Evolutionary conservation across 2,888 invertebrate species (phyloP).

Genomic region (Chesias legatella): DNA sequence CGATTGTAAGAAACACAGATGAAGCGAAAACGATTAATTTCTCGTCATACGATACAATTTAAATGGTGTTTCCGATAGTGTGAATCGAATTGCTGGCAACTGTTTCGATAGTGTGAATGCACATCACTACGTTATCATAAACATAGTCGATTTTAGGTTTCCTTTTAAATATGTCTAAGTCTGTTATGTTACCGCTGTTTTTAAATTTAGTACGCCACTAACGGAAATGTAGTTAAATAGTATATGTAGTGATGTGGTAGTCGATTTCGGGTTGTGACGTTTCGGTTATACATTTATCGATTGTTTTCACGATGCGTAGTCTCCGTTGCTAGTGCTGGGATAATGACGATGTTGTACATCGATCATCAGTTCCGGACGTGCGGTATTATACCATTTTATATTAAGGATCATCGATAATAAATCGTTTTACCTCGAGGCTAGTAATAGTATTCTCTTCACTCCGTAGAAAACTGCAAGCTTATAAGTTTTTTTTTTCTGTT

Average conservation of each 20-base stretch:
- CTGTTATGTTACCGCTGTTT: no score
- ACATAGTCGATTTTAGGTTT: slow-evolving; percentile 5
- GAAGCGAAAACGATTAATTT: slow-evolving; percentile 23
- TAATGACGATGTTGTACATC: slow-evolving; percentile 14
- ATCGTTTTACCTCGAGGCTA: slow-evolving; percentile 56
- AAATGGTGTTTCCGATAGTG: slow-evolving; percentile 32
- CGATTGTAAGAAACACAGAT: slow-evolving; percentile 12
- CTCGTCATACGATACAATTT: slow-evolving; percentile 18
- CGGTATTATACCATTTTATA: slow-evolving; percentile 59
- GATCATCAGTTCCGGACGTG: slow-evolving; percentile 29
- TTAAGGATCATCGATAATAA: slow-evolving; percentile 67
- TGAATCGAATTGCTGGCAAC: slow-evolving; percentile 29
- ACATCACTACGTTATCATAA: slow-evolving; percentile 22
- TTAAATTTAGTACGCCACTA: no score
- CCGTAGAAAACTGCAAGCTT: slow-evolving; percentile 34
- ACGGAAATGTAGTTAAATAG: not conserved
- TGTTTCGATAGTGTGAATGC: slow-evolving; percentile 23
- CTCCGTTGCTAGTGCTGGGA: slow-evolving; percentile 15
- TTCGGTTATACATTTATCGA: slow-evolving; percentile 16
- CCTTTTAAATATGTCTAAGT: not conserved
- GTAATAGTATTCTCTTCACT: slow-evolving; percentile 39
- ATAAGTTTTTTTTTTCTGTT: slow-evolving; percentile 17
- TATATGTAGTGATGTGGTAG: slow-evolving; percentile 19
- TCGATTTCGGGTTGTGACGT: slow-evolving; percentile 26
- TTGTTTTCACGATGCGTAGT: slow-evolving; percentile 13